These are phyloP conservation scores for Cepaea nemoralis DNA, from an alignment of 1,140 invertebrate genomes.

Conservation along the genomic window DNA sequence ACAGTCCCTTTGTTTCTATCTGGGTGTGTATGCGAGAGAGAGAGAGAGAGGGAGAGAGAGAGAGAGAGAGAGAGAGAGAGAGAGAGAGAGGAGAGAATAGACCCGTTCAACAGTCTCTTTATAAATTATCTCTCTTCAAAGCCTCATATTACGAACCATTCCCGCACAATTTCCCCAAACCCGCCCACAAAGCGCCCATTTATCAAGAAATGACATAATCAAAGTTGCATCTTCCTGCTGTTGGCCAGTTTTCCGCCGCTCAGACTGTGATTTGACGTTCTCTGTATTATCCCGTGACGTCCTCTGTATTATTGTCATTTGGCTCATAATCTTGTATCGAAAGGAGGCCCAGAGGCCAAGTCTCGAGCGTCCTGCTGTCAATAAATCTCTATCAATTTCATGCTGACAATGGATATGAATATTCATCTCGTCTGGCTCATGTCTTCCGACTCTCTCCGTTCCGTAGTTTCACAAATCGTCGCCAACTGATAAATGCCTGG, in stretches of 20 bases:
- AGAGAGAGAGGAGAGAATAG: no score
- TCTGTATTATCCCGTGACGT: conserved; percentile 1
- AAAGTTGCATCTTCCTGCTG: not conserved
- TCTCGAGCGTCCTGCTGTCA: not conserved
- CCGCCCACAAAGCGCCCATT: not conserved
- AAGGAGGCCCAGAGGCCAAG: not conserved
- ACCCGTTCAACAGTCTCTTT: no score
- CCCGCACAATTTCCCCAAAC: not conserved
- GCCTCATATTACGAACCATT: not conserved
- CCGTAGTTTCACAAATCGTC: conserved; percentile 1
- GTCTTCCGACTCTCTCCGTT: not conserved
- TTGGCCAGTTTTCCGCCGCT: not conserved
- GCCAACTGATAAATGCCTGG: not conserved
- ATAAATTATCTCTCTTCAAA: no score
- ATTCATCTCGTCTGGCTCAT: conserved; percentile 2
- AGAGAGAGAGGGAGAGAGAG: conserved; percentile 1
- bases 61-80: conserved; percentile 15
- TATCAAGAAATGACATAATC: conserved; percentile 2
- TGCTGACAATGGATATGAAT: conserved; percentile 23
- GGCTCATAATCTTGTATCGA: conserved; percentile 1
- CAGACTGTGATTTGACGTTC: no score
- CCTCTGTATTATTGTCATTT: conserved; percentile 19
- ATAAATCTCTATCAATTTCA: conserved; percentile 27
- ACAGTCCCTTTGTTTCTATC: no score
- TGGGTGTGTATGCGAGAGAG: no score